phyloP scores from a whole-genome alignment of 2,113 vertebrate genomes.

The Notechis scutatus region DNA sequence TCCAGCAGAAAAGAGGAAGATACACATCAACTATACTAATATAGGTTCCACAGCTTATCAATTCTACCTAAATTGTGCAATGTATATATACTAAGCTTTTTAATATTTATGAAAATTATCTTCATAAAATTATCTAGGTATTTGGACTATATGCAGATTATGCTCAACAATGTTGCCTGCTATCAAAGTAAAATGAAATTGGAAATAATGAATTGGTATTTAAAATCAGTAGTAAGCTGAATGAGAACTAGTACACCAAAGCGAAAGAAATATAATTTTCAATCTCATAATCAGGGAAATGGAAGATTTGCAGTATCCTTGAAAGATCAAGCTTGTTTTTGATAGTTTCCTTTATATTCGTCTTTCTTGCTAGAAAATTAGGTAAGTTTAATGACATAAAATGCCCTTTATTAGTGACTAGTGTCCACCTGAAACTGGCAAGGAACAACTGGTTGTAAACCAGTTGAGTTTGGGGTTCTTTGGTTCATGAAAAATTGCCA shows the following conservation, averaged over 20 bases:
- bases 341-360: no score
- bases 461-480: background rate
- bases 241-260: background rate
- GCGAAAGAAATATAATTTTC: background rate
- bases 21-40: background rate
- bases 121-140: background rate
- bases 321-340: background rate
- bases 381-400: background rate
- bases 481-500: background rate
- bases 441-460: background rate
- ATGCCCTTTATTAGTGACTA: background rate
- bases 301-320: background rate
- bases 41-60: background rate
- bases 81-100: background rate
- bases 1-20: background rate
- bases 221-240: background rate
- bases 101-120: background rate
- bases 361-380: background rate
- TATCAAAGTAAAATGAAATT: background rate
- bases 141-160: background rate
- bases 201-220: background rate
- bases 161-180: background rate
- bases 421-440: background rate
- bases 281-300: background rate
- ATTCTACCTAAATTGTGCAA: background rate